Evolutionary conservation across 92 coral and sea anemone species (phyloP).

Genomic region (Bergia sp.): DNA sequence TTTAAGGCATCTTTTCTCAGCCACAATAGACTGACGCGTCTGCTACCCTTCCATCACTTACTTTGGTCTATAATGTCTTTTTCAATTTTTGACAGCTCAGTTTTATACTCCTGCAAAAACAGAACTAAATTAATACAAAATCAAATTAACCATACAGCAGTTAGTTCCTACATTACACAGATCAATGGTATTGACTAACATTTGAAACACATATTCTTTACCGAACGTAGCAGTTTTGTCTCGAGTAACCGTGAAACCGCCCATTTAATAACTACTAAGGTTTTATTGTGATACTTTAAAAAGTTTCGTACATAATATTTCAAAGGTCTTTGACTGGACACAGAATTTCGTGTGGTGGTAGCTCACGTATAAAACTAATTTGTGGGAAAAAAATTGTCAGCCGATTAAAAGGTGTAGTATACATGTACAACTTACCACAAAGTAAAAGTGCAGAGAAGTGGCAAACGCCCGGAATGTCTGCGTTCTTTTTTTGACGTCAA

Average conservation of each 20-base stretch:
- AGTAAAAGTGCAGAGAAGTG: conserved; percentile 69
- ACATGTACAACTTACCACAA: conserved; percentile 57
- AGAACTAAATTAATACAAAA: background rate
- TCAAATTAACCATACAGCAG: background rate
- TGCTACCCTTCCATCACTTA: background rate
- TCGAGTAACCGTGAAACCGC: no score
- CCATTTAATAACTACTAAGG: no score
- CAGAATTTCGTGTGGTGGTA: no score
- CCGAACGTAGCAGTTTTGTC: no score
- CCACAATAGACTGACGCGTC: background rate
- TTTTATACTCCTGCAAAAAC: conserved; percentile 76
- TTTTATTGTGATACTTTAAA: no score
- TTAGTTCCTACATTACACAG: background rate
- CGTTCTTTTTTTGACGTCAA: conserved; percentile 35
- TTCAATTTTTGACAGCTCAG: conserved; percentile 72
- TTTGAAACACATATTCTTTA: no score
- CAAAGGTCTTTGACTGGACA: background rate
- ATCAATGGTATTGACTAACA: no score
- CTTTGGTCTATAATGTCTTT: conserved; percentile 76
- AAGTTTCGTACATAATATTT: no score
- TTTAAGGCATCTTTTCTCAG: background rate
- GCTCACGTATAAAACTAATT: no score
- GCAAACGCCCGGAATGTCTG: conserved; percentile 92
- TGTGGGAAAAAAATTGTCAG: background rate
- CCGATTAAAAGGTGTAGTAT: background rate